Conservation (phyloP, 23 tunicate species). For the Corella eumyota region DNA sequence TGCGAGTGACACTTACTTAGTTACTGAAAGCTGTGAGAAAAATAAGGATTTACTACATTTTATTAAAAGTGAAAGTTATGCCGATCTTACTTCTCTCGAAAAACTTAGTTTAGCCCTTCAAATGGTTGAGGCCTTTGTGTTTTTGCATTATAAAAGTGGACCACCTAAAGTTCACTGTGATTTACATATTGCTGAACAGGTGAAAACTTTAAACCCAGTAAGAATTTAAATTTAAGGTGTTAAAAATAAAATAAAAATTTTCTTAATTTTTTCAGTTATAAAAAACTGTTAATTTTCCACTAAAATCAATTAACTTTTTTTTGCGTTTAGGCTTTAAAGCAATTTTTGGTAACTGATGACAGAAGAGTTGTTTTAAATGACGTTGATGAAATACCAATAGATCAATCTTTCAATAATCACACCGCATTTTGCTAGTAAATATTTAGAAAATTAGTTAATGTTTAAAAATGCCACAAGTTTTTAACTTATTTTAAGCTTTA, state of each 20-base stretch:
- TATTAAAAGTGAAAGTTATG: background rate
- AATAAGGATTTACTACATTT: slow-evolving; percentile 26
- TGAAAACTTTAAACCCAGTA: too few relatives aligned
- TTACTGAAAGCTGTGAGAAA: slow-evolving; percentile 41
- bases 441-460: too few relatives aligned
- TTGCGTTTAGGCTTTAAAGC: slow-evolving; percentile 68
- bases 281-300: too few relatives aligned
- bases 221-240: too few relatives aligned
- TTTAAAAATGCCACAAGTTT: too few relatives aligned
- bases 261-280: too few relatives aligned
- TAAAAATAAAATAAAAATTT: too few relatives aligned
- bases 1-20: slow-evolving; percentile 9
- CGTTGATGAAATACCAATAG: slow-evolving; percentile 72
- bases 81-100: slow-evolving; percentile 1
- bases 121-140: slow-evolving; percentile 45
- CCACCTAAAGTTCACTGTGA: slow-evolving; percentile 71
- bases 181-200: slow-evolving; percentile 55
- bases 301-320: too few relatives aligned
- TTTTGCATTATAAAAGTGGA: slow-evolving; percentile 35
- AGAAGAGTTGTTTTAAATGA: slow-evolving; percentile 45
- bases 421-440: too few relatives aligned
- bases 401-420: too few relatives aligned
- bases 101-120: slow-evolving; percentile 31
- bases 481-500: too few relatives aligned
- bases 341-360: slow-evolving; percentile 40